Evolutionary conservation across 2,113 vertebrate genomes (phyloP).

Genomic region (Verasper variegatus): DNA sequence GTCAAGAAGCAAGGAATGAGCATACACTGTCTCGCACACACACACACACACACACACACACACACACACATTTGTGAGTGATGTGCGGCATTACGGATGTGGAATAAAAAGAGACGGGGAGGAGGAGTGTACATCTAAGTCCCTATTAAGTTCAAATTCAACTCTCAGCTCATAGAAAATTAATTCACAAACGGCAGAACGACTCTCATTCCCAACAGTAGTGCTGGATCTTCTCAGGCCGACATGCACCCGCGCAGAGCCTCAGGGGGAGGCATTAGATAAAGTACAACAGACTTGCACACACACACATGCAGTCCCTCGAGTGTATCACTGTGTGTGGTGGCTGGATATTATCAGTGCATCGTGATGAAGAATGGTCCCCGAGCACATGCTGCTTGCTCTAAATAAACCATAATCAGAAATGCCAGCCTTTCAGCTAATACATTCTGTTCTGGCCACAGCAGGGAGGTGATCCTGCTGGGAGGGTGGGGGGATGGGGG

Average conservation of each 20-base stretch:
- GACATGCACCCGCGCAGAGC: conserved; percentile 23
- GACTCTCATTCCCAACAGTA: conserved; percentile 20
- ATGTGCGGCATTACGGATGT: conserved; percentile 39
- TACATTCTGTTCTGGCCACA: conserved; percentile 19
- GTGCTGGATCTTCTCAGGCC: conserved; percentile 23
- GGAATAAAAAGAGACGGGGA: conserved; percentile 42
- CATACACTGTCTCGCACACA: conserved; percentile 23
- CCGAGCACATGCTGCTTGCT: conserved; percentile 30
- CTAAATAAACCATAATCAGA: conserved; percentile 65
- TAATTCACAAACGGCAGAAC: conserved; percentile 46
- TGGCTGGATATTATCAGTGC: conserved; percentile 47
- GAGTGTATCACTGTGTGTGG: conserved; percentile 48
- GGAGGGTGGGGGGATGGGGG: no score
- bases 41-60: conserved; percentile 4
- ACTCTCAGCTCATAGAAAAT: conserved; percentile 62
- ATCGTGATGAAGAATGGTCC: conserved; percentile 52
- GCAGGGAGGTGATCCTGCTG: conserved; percentile 2
- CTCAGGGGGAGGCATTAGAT: conserved; percentile 23
- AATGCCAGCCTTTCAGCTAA: conserved; percentile 20
- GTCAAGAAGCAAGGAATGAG: conserved; percentile 57
- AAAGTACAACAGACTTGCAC: conserved; percentile 25
- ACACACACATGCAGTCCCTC: conserved; percentile 33
- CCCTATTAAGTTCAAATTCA: conserved; percentile 55
- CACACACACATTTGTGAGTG: conserved; percentile 47
- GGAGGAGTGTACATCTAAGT: conserved; percentile 50